These are phyloP conservation scores for Clarias gariepinus DNA, from an alignment of 2,113 vertebrate species.

Conservation along the genomic window DNA sequence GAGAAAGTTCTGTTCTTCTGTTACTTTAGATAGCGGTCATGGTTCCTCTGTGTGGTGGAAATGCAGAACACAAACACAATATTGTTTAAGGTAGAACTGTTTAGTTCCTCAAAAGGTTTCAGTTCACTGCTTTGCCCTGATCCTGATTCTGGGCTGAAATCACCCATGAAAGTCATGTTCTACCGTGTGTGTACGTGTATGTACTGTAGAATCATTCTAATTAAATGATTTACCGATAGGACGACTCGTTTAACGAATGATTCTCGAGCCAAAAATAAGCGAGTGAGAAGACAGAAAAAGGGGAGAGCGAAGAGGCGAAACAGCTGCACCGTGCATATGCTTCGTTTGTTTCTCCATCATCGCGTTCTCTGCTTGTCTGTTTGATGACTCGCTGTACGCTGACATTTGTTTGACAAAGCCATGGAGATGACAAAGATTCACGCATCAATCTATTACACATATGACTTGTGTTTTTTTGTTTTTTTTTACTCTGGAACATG, in stretches of 20 bases:
- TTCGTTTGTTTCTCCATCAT: conserved; percentile 12
- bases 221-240: background rate
- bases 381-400: conserved; percentile 4
- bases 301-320: conserved; percentile 6
- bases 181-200: too few relatives aligned
- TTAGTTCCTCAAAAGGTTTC: background rate
- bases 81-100: background rate
- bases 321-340: conserved; percentile 25
- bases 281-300: background rate
- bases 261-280: conserved; percentile 6
- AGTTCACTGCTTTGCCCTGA: background rate
- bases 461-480: background rate
- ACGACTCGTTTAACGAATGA: conserved; percentile 10
- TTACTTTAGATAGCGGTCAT: background rate
- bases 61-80: background rate
- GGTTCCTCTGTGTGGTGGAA: background rate
- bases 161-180: background rate
- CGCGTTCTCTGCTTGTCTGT: conserved; percentile 14
- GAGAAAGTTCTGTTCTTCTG: background rate
- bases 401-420: conserved; percentile 17
- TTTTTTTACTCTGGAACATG: background rate
- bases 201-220: background rate
- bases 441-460: background rate
- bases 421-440: conserved; percentile 18
- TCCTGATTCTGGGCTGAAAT: background rate